Conservation (phyloP, 2,797 vertebrate genomes). For the Siniperca scherzeri region DNA sequence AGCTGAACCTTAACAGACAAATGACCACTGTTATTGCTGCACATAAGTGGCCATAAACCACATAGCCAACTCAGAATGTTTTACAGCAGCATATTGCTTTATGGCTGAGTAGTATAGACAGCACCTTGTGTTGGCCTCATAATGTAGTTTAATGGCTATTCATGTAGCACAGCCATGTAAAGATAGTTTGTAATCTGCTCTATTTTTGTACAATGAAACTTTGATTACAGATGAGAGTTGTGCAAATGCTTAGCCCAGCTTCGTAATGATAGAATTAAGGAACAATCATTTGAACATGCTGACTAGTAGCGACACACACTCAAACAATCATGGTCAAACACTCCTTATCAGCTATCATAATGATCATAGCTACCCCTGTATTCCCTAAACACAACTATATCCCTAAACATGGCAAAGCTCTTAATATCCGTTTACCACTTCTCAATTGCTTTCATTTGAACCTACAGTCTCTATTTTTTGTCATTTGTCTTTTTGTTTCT, state of each 20-base stretch:
- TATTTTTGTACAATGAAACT: conserved; percentile 26
- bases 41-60: conserved; percentile 67
- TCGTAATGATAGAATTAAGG: conserved; percentile 1
- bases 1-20: conserved; percentile 62
- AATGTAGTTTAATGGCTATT: conserved; percentile 56
- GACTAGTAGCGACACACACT: background rate
- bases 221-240: conserved; percentile 19
- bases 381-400: background rate
- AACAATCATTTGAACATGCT: background rate
- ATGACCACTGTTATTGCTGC: conserved; percentile 60
- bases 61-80: conserved; percentile 45
- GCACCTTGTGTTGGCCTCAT: conserved; percentile 44
- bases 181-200: conserved; percentile 27
- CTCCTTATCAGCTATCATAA: background rate
- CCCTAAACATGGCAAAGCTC: background rate
- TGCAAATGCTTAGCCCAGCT: background rate
- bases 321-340: background rate
- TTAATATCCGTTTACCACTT: background rate
- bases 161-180: conserved; percentile 27
- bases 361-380: background rate
- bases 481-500: background rate
- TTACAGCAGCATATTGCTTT: conserved; percentile 49
- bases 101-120: conserved; percentile 29
- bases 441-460: background rate
- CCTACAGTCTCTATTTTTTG: background rate